These are phyloP conservation scores for Aplodontia rufa DNA, from an alignment of 2,113 vertebrate species.

Conservation along the genomic window DNA sequence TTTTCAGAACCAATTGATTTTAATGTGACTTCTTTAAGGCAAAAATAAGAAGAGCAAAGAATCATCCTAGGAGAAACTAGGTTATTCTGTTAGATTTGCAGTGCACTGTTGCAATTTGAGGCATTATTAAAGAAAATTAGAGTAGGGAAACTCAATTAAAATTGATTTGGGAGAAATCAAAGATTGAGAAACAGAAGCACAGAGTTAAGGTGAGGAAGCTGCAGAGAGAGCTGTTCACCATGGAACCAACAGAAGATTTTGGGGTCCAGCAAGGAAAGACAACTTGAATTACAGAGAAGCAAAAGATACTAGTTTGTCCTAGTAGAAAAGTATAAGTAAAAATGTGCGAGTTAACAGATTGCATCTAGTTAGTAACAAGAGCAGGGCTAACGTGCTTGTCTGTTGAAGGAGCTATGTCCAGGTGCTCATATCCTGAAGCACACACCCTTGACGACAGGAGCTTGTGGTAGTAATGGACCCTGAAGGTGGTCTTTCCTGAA, in stretches of 20 bases:
- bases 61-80: slow-evolving; percentile 16
- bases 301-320: neutral
- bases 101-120: neutral
- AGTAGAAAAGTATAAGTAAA: neutral
- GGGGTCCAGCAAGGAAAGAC: neutral
- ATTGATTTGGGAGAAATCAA: neutral
- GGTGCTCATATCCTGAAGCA: neutral
- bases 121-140: neutral
- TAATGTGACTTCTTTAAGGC: neutral
- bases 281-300: neutral
- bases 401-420: neutral
- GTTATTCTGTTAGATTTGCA: slow-evolving; percentile 50
- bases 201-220: neutral
- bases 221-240: neutral
- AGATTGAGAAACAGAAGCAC: neutral
- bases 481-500: neutral
- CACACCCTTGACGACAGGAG: neutral
- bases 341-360: neutral
- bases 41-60: slow-evolving; percentile 56
- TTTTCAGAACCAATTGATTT: slow-evolving; percentile 61
- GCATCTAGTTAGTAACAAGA: neutral
- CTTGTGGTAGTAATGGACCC: neutral
- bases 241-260: neutral
- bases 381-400: neutral
- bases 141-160: slow-evolving; percentile 20